These are phyloP conservation scores for Phocoena sinus DNA, from an alignment of 2,113 vertebrate genomes.

Conservation along the genomic window DNA sequence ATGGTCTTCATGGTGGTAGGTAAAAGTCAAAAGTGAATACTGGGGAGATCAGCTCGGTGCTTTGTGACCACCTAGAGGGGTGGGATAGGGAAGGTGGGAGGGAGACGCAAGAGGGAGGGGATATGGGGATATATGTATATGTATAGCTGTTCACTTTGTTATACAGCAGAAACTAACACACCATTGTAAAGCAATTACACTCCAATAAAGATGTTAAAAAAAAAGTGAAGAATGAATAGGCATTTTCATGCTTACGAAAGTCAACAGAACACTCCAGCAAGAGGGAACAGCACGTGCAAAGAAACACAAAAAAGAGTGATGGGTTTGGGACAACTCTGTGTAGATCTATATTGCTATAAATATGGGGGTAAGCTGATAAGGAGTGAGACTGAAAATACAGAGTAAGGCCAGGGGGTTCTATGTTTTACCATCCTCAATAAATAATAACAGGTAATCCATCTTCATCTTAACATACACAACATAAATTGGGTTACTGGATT, in stretches of 20 bases:
- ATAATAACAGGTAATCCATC: neutral
- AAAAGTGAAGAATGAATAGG: neutral
- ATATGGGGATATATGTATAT: too few relatives aligned
- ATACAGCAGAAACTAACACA: too few relatives aligned
- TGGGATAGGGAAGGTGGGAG: too few relatives aligned
- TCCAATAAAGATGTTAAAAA: too few relatives aligned
- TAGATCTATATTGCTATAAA: neutral
- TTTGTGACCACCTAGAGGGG: too few relatives aligned
- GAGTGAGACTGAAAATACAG: neutral
- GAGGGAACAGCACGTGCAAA: neutral
- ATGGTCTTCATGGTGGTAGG: neutral
- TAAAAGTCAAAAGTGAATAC: neutral
- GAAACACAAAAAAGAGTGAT: neutral
- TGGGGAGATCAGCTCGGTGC: too few relatives aligned
- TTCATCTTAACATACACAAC: neutral
- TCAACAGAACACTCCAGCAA: neutral
- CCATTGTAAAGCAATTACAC: too few relatives aligned
- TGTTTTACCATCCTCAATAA: neutral
- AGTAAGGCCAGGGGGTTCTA: neutral
- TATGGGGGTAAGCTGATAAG: neutral
- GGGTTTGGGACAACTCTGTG: neutral
- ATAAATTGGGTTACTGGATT: neutral
- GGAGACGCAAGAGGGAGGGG: too few relatives aligned
- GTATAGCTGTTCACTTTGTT: too few relatives aligned
- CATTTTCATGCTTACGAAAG: neutral